Base-by-base conservation (phyloP, 1,140 invertebrate species). In the Drosophila auraria region DNA sequence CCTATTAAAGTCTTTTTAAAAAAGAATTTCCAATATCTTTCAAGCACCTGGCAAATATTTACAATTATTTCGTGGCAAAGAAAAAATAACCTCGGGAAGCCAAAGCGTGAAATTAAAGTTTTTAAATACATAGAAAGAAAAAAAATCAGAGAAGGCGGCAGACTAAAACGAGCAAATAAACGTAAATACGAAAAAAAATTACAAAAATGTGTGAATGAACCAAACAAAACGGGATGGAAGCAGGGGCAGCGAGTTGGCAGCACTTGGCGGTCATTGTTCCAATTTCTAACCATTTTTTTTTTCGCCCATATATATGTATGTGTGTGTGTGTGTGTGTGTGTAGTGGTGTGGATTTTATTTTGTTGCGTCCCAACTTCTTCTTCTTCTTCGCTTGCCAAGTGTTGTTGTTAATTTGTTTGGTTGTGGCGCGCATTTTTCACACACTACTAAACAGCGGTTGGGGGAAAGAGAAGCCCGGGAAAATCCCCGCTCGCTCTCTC, bases 371-470 rank as follows among this genome's bases (percentile, higher is more conserved):
- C 30, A 25, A 36, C 44, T 49, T 68, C 57, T 25, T 17, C 51
- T 72, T 73, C 45, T 73, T 51, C 65, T 42, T 15, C 68, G 49
- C 83, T 87, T 87, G 77, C 77, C 69, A 80, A 83, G 80, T 89
- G 80, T 78, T 87, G 80, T 83, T 87, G 83, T 87, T 87, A 87
- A 87, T 87, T 87, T 83, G 84, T 89, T 87, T 87, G 83, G 84
- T 56, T 80, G 78, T 86, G 73, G 68, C 64, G 82, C 59, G 63
- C 68, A 78, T 69, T 81, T 73, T 87, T 83, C 83, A 82, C 78
- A 87, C 78, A 86, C 82, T 78, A 82, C 73, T 61, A 82, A 76
- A 64, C 68, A 76, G 82, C 30, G 20, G 38, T 33, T 38, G 59
- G 11, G 53, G 57, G 45, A 30, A 58, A 42, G 36, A 8, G 36